A percentile compares a stretch with the other conserved stretches of the same genome.
phyloP scores from a whole-genome alignment of 2,888 invertebrate genomes.

The Aporophyla nigra region DNA sequence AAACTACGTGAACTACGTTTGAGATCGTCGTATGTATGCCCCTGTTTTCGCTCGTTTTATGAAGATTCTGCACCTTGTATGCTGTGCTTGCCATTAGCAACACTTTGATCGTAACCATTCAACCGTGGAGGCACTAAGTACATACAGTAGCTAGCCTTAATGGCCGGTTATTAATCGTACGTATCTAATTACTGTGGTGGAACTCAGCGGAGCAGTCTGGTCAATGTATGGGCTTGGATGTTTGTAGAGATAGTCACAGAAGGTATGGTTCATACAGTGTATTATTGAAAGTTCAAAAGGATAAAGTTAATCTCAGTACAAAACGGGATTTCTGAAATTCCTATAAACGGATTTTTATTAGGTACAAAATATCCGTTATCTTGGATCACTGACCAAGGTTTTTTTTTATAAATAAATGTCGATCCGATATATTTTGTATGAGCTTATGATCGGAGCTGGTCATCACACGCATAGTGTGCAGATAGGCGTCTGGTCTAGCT shows the following conservation, averaged over 20 bases:
- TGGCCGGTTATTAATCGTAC: constrained; percentile 59
- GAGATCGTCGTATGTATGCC: not conserved
- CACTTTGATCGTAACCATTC: constrained; percentile 41
- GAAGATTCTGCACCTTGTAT: not conserved
- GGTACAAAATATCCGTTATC: not conserved
- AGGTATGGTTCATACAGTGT: not conserved
- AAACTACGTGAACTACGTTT: not conserved
- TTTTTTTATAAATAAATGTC: not conserved
- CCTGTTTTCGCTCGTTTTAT: not conserved
- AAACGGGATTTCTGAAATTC: not conserved
- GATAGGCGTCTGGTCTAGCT: too few relatives aligned
- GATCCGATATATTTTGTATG: not conserved
- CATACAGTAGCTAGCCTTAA: constrained; percentile 57
- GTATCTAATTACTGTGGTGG: constrained; percentile 58
- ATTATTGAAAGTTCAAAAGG: not conserved
- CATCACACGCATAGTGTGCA: not conserved
- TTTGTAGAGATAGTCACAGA: constrained; percentile 1
- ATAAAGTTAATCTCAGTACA: too few relatives aligned
- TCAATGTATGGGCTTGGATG: constrained; percentile 39
- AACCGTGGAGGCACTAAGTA: constrained; percentile 41
- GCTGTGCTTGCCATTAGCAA: constrained; percentile 6
- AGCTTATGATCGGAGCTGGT: not conserved
- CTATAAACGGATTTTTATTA: not conserved
- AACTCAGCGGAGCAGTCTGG: constrained; percentile 55
- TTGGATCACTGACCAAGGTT: not conserved